phyloP scores from a whole-genome alignment of 30 jellyfish, hydroid and myxozoan species.

The Sanderia malayensis region DNA sequence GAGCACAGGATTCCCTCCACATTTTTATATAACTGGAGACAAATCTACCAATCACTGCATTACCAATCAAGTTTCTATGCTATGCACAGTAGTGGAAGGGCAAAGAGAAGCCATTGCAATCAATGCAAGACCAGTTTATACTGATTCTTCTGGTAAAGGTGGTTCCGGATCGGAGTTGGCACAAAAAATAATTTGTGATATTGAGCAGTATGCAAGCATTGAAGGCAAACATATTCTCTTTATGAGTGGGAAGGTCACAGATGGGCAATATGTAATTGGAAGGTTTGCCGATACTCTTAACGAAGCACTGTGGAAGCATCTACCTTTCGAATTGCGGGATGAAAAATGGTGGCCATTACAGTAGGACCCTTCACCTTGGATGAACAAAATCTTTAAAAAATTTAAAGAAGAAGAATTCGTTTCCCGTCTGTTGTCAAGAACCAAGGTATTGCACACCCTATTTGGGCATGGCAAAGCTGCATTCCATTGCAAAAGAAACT shows the following conservation, averaged over 20 bases:
- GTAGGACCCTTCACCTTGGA: slow-evolving; percentile 14
- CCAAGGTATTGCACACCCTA: not conserved
- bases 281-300: not conserved
- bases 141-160: slow-evolving; percentile 14
- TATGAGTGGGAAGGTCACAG: slow-evolving; percentile 9
- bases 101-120: slow-evolving; percentile 8
- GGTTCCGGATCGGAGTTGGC: slow-evolving; percentile 5
- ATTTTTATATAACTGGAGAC: slow-evolving; percentile 8
- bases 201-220: not conserved
- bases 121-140: not conserved
- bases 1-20: slow-evolving; percentile 26
- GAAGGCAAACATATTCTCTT: not conserved
- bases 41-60: slow-evolving; percentile 18
- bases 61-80: slow-evolving; percentile 19
- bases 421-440: not conserved
- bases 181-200: not conserved
- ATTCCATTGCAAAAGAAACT: slow-evolving; percentile 23
- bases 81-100: slow-evolving; percentile 1
- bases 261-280: not conserved
- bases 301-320: not conserved
- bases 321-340: not conserved
- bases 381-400: not conserved
- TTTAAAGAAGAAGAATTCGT: not conserved
- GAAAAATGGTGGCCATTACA: slow-evolving; percentile 17
- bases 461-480: slow-evolving; percentile 33